Conservation (phyloP, 2,888 invertebrate genomes). For the Netelia virgata region DNA sequence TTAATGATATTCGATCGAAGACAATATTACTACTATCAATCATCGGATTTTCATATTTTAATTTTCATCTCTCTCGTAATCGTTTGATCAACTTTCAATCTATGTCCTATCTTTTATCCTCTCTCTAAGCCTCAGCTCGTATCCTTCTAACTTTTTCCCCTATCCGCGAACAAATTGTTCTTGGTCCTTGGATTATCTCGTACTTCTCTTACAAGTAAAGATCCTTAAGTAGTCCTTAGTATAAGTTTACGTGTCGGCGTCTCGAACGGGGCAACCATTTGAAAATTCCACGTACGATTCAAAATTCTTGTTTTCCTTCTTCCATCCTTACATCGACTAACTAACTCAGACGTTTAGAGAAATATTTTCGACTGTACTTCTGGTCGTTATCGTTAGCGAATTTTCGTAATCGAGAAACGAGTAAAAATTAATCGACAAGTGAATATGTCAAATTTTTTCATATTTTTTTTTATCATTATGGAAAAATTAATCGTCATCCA, state of each 20-base stretch:
- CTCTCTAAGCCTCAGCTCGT: slow-evolving; percentile 9
- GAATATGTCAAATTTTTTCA: not conserved
- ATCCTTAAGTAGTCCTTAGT: slow-evolving; percentile 45
- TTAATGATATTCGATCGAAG: slow-evolving; percentile 66
- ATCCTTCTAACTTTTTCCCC: slow-evolving; percentile 23
- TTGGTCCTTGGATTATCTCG: slow-evolving; percentile 76
- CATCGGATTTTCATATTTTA: slow-evolving; percentile 20
- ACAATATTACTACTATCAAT: slow-evolving; percentile 37
- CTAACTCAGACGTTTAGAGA: slow-evolving; percentile 41
- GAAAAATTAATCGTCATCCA: not conserved
- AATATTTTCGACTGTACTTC: slow-evolving; percentile 50
- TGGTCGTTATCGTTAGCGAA: slow-evolving; percentile 33
- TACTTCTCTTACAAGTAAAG: slow-evolving; percentile 48
- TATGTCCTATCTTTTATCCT: slow-evolving; percentile 6
- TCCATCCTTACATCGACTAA: slow-evolving; percentile 35
- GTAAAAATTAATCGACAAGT: slow-evolving; percentile 30
- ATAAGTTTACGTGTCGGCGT: slow-evolving; percentile 42
- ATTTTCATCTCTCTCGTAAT: not conserved
- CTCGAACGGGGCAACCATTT: slow-evolving; percentile 26
- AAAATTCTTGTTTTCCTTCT: slow-evolving; percentile 31
- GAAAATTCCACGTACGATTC: slow-evolving; percentile 59
- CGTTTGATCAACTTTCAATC: slow-evolving; percentile 6
- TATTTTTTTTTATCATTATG: not conserved
- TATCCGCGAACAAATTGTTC: slow-evolving; percentile 73
- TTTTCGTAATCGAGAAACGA: slow-evolving; percentile 36